phyloP scores from a whole-genome alignment of 2,113 vertebrate species.

The Ploceus nigricollis region DNA sequence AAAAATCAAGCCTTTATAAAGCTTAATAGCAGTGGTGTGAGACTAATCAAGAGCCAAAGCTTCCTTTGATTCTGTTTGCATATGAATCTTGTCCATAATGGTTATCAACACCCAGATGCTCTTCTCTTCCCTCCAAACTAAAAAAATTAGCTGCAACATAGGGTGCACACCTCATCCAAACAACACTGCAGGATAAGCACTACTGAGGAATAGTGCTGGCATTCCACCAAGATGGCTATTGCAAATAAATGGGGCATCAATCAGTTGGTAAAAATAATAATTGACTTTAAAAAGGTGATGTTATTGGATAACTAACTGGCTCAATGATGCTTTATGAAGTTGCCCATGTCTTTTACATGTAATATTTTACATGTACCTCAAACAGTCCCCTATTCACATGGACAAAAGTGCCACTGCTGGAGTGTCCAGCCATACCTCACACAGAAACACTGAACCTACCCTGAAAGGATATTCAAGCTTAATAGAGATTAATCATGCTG shows the following conservation, averaged over 20 bases:
- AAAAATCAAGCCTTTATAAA: background rate
- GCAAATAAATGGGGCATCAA: conserved; percentile 45
- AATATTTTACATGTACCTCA: background rate
- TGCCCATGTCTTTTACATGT: background rate
- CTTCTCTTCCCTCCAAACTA: background rate
- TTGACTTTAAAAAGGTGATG: conserved; percentile 36
- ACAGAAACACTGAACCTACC: background rate
- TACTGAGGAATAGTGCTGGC: background rate
- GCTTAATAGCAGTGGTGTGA: background rate
- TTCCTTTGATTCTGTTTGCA: background rate
- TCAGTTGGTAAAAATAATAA: conserved; percentile 56
- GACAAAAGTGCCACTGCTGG: background rate
- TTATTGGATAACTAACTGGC: conserved; percentile 21
- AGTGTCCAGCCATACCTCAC: background rate
- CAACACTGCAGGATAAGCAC: background rate
- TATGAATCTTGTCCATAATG: background rate
- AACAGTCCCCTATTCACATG: background rate
- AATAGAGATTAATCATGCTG: background rate
- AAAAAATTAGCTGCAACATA: background rate
- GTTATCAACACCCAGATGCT: background rate
- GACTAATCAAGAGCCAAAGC: background rate
- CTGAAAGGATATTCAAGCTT: background rate
- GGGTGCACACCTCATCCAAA: background rate
- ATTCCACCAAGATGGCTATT: conserved; percentile 31
- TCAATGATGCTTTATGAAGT: background rate